phyloP scores from a whole-genome alignment of 2,888 invertebrate species.

The Chorisops tibialis region DNA sequence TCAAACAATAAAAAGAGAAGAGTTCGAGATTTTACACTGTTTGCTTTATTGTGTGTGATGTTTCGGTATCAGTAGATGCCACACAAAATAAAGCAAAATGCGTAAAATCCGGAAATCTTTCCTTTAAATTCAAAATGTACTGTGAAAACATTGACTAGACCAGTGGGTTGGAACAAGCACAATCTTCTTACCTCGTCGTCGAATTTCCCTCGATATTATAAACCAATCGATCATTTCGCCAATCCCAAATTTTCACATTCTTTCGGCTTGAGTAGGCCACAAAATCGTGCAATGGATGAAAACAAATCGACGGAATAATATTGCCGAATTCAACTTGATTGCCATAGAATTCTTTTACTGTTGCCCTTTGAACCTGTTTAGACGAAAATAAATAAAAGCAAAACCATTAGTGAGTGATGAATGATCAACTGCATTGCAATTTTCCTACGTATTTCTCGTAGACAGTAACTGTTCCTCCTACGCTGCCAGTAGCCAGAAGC shows the following conservation, averaged over 20 bases:
- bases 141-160: no score
- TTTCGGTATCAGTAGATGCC: no score
- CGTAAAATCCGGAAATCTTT: no score
- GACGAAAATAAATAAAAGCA: no score
- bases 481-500: slow-evolving; percentile 20
- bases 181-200: slow-evolving; percentile 9
- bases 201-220: slow-evolving; percentile 21
- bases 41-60: no score
- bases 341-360: slow-evolving; percentile 8
- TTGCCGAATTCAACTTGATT: slow-evolving; percentile 15
- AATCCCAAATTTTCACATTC: slow-evolving; percentile 22
- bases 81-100: no score
- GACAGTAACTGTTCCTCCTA: slow-evolving; percentile 20
- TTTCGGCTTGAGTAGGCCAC: slow-evolving; percentile 15
- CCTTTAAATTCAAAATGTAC: no score
- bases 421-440: background rate
- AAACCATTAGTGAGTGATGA: background rate
- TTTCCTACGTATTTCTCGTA: slow-evolving; percentile 21
- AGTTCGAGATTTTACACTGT: no score
- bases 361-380: slow-evolving; percentile 16
- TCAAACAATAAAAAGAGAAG: no score
- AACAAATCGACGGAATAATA: slow-evolving; percentile 21
- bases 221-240: slow-evolving; percentile 14
- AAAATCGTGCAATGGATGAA: slow-evolving; percentile 18
- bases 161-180: no score